A percentile compares a stretch with the other conserved stretches of the same genome.
These are phyloP conservation scores for Polypedilum pembai DNA, from an alignment of 1,140 invertebrate species.

Conservation along the genomic window DNA sequence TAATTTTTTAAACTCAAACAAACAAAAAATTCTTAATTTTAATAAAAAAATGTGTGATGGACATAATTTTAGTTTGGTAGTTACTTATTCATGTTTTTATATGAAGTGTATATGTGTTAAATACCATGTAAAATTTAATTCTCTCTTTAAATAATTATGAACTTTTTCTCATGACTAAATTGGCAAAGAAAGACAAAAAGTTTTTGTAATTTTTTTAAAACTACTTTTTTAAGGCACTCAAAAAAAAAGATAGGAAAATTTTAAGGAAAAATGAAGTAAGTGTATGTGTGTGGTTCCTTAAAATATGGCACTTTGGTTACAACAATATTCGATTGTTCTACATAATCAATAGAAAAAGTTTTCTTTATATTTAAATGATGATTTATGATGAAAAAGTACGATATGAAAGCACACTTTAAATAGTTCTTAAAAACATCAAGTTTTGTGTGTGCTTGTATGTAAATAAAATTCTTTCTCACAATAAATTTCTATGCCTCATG, in stretches of 20 bases:
- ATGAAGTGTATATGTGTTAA: too few relatives aligned
- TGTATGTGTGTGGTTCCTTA: background rate
- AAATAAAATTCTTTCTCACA: background rate
- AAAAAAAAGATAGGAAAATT: background rate
- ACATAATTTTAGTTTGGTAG: too few relatives aligned
- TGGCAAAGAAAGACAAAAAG: too few relatives aligned
- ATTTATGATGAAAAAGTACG: background rate
- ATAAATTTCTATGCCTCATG: background rate
- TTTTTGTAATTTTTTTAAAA: too few relatives aligned
- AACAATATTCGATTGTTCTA: conserved; percentile 21
- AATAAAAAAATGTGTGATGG: background rate
- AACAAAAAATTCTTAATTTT: background rate
- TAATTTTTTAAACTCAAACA: conserved; percentile 1
- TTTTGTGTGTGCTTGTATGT: background rate
- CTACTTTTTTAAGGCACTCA: background rate
- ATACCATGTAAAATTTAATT: too few relatives aligned
- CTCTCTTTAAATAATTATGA: too few relatives aligned
- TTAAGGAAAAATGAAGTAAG: background rate
- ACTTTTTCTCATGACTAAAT: too few relatives aligned
- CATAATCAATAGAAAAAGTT: background rate
- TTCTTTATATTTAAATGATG: background rate
- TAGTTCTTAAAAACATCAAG: background rate
- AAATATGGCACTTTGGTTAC: conserved; percentile 26
- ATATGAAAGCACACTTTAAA: background rate
- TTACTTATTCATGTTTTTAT: too few relatives aligned